phyloP scores from a whole-genome alignment of 1,140 invertebrate genomes.

The Varroa destructor region DNA sequence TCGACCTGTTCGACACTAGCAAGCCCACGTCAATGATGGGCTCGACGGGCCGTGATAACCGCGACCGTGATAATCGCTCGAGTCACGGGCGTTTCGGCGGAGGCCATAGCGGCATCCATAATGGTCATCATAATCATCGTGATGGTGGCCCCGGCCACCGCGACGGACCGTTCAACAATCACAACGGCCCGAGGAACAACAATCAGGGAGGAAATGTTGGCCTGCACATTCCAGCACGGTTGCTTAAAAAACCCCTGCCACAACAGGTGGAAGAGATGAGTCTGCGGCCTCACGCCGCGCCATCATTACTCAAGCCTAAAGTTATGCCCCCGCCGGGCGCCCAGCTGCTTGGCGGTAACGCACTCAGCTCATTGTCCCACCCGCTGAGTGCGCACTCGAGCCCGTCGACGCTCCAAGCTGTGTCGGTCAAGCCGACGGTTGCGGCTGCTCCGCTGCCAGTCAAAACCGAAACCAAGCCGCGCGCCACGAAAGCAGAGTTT shows the following conservation, averaged over 20 bases:
- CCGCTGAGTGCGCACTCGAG: background rate
- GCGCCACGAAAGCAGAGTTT: constrained; percentile 3
- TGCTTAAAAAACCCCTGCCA: constrained; percentile 12
- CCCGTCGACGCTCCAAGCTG: constrained; percentile 11
- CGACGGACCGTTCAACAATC: constrained; percentile 6
- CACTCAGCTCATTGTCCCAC: constrained; percentile 1
- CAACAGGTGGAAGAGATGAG: constrained; percentile 21
- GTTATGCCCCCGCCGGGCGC: constrained; percentile 14
- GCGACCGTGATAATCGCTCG: background rate
- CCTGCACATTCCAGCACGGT: constrained; percentile 10
- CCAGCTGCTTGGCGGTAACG: background rate
- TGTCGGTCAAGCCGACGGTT: constrained; percentile 24
- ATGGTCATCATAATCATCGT: too few species aligned
- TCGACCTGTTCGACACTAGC: background rate
- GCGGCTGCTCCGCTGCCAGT: constrained; percentile 12
- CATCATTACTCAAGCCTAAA: constrained; percentile 19
- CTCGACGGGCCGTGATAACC: constrained; percentile 3
- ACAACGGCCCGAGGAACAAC: constrained; percentile 14
- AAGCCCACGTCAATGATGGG: constrained; percentile 7
- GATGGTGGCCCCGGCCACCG: background rate
- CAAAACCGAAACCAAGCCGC: constrained; percentile 21
- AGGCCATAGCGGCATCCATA: background rate
- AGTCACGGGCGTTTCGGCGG: background rate
- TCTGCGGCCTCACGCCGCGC: constrained; percentile 21
- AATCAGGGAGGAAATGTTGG: constrained; percentile 5